These are phyloP conservation scores for Ostrea denselamellosa DNA, from an alignment of 1,140 invertebrate species.

Conservation along the genomic window DNA sequence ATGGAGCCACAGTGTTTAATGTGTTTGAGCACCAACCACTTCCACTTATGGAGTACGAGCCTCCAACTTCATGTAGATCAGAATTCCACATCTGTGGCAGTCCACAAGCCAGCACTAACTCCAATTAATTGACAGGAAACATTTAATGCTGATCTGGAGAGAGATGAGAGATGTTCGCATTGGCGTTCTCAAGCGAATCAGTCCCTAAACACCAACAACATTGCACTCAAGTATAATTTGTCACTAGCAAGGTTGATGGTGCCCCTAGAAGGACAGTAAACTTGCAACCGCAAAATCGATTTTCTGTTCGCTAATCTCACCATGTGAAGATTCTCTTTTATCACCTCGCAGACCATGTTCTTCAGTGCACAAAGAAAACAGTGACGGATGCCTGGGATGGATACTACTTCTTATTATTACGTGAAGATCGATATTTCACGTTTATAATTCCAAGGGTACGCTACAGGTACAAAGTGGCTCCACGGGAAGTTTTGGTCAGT, in stretches of 20 bases:
- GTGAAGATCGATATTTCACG: constrained; percentile 54
- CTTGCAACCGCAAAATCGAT: background rate
- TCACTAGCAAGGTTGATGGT: background rate
- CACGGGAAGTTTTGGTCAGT: constrained; percentile 64
- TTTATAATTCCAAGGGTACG: constrained; percentile 65
- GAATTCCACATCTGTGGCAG: constrained; percentile 50
- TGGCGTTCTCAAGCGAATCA: background rate
- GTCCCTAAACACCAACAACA: background rate
- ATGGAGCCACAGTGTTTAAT: constrained; percentile 54
- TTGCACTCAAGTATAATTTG: background rate
- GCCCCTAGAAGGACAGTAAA: background rate
- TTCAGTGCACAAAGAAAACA: constrained; percentile 48
- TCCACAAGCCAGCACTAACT: constrained; percentile 52
- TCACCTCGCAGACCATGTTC: constrained; percentile 43
- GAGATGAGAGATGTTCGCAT: background rate
- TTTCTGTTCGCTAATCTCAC: constrained; percentile 32
- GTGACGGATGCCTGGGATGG: constrained; percentile 60
- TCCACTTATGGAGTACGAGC: constrained; percentile 54
- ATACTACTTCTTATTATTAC: constrained; percentile 52
- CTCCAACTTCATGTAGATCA: constrained; percentile 52
- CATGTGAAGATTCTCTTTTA: constrained; percentile 46
- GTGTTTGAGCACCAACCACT: constrained; percentile 56
- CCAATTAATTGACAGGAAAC: constrained; percentile 54
- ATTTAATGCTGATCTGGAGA: constrained; percentile 38
- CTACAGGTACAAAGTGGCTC: constrained; percentile 61